Evolutionary conservation across 2,888 invertebrate genomes (phyloP).

Genomic region (Drosophila planitibia): DNA sequence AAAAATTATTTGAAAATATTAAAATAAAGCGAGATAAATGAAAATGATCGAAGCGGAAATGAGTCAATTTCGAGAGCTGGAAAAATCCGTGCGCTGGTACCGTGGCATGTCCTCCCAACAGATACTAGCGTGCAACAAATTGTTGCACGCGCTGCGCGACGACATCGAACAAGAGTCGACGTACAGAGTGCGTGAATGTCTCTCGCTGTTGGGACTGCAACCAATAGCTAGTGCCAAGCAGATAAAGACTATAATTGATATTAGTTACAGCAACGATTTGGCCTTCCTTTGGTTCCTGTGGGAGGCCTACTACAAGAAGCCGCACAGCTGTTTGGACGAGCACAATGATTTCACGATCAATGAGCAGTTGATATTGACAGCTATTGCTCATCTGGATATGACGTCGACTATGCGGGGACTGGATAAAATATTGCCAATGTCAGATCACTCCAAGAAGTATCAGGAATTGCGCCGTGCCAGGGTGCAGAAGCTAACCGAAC

Average conservation of each 20-base stretch:
- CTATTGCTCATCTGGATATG: conserved; percentile 83
- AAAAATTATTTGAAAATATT: conserved; percentile 3
- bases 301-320: conserved; percentile 77
- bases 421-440: conserved; percentile 78
- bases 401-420: conserved; percentile 81
- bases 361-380: conserved; percentile 83
- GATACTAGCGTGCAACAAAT: conserved; percentile 62
- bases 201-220: conserved; percentile 68
- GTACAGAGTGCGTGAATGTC: conserved; percentile 64
- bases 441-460: conserved; percentile 45
- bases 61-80: conserved; percentile 5
- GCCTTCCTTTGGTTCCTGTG: conserved; percentile 84
- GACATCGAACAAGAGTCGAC: conserved; percentile 80
- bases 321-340: not conserved
- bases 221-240: conserved; percentile 63
- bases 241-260: conserved; percentile 63
- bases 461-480: not conserved
- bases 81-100: conserved; percentile 73
- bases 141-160: conserved; percentile 77
- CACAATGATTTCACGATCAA: conserved; percentile 63
- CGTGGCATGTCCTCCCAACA: conserved; percentile 80
- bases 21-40: not conserved
- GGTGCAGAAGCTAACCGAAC: not conserved
- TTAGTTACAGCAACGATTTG: conserved; percentile 82
- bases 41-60: not conserved